Evolutionary conservation across 2,888 invertebrate species (phyloP).

Genomic region (Leptinotarsa peninsularis): DNA sequence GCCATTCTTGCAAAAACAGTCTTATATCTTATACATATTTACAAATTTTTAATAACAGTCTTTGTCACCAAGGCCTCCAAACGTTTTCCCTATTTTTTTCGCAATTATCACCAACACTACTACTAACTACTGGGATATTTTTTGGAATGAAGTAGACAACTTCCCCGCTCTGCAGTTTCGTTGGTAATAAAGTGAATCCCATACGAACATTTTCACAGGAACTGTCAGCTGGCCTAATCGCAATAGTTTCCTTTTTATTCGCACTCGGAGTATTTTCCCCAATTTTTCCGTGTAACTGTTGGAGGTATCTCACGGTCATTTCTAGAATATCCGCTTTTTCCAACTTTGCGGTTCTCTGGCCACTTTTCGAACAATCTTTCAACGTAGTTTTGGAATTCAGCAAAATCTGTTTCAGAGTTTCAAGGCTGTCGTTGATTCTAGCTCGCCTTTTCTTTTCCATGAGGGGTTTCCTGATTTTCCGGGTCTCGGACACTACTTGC

Average conservation of each 20-base stretch:
- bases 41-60: slow-evolving; percentile 24
- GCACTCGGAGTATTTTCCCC: slow-evolving; percentile 34
- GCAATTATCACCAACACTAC: slow-evolving; percentile 17
- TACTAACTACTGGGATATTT: slow-evolving; percentile 33
- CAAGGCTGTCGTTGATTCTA: slow-evolving; percentile 69
- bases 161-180: slow-evolving; percentile 63
- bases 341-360: slow-evolving; percentile 69
- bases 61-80: slow-evolving; percentile 63
- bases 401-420: slow-evolving; percentile 68
- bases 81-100: slow-evolving; percentile 52
- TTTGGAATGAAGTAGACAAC: slow-evolving; percentile 64
- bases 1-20: slow-evolving; percentile 35
- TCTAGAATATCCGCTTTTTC: slow-evolving; percentile 77
- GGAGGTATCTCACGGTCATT: slow-evolving; percentile 72
- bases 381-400: slow-evolving; percentile 64
- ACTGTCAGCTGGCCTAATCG: slow-evolving; percentile 53
- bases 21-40: slow-evolving; percentile 30
- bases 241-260: slow-evolving; percentile 40
- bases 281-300: slow-evolving; percentile 67
- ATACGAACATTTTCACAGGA: slow-evolving; percentile 52
- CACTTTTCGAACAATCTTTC: slow-evolving; percentile 54
- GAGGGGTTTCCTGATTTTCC: slow-evolving; percentile 68
- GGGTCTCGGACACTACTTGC: slow-evolving; percentile 58
- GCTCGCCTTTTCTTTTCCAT: slow-evolving; percentile 70
- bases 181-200: slow-evolving; percentile 62